A percentile compares a stretch with the other conserved stretches of the same genome.
These are phyloP conservation scores for Hydroisotoma schaefferi DNA, from an alignment of 2,888 invertebrate species.

Conservation along the genomic window DNA sequence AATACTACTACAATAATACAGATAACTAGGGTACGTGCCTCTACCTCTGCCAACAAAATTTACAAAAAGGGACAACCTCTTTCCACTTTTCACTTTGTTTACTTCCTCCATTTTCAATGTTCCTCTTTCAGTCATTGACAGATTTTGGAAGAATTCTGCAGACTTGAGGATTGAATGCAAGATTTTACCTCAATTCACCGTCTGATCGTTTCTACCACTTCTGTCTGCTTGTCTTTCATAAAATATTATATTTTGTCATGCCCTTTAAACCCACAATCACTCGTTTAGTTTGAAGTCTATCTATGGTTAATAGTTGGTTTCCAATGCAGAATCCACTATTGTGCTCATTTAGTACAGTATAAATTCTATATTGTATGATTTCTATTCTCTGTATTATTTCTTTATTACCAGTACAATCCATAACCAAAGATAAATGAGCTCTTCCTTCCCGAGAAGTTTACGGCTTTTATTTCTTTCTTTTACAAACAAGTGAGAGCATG, in stretches of 20 bases:
- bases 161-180: not conserved
- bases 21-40: no score
- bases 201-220: no score
- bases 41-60: constrained; percentile 14
- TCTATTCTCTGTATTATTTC: no score
- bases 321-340: not conserved
- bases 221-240: no score
- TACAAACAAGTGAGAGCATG: not conserved
- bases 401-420: no score
- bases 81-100: not conserved
- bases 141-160: not conserved
- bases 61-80: constrained; percentile 19
- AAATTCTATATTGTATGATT: not conserved
- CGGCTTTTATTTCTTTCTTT: not conserved
- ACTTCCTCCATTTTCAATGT: not conserved
- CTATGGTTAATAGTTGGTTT: no score
- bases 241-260: no score
- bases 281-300: no score
- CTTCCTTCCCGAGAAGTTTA: not conserved
- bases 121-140: not conserved
- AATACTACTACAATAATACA: constrained; percentile 6
- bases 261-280: no score
- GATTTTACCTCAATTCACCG: not conserved
- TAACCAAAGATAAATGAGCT: constrained; percentile 5
- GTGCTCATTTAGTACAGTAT: not conserved